Conservation (phyloP, 2,797 vertebrate genomes). For the Amazona finschi region DNA sequence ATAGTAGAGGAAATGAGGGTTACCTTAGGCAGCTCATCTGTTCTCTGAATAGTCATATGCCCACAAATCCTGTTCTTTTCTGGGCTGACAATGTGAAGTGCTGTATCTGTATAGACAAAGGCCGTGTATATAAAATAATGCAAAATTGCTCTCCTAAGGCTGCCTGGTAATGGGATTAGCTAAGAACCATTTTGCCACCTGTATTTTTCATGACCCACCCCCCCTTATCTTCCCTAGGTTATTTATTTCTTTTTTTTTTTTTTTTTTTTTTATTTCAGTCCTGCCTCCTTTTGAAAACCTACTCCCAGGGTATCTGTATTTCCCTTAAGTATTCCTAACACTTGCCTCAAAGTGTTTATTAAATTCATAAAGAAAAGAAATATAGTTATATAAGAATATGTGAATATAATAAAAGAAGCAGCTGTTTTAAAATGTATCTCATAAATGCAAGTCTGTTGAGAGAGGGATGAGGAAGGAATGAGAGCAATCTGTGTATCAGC, state of each 20-base stretch:
- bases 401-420: constrained; percentile 27
- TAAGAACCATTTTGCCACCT: not conserved
- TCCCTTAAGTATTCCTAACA: not conserved
- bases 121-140: not conserved
- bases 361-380: constrained; percentile 28
- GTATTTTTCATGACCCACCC: not conserved
- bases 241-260: not conserved
- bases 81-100: not conserved
- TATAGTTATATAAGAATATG: not conserved
- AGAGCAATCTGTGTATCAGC: not conserved
- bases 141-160: not conserved
- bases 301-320: not conserved
- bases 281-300: not conserved
- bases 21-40: not conserved
- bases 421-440: constrained; percentile 30
- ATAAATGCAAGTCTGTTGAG: not conserved
- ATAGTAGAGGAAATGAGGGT: not conserved
- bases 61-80: not conserved
- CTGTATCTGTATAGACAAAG: not conserved
- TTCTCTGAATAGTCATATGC: not conserved
- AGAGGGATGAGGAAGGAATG: not conserved
- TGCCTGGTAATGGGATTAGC: not conserved
- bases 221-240: not conserved
- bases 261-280: not conserved
- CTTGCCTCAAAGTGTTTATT: not conserved